Base-by-base conservation (phyloP, 2,113 vertebrate species). In the Dicentrarchus labrax region DNA sequence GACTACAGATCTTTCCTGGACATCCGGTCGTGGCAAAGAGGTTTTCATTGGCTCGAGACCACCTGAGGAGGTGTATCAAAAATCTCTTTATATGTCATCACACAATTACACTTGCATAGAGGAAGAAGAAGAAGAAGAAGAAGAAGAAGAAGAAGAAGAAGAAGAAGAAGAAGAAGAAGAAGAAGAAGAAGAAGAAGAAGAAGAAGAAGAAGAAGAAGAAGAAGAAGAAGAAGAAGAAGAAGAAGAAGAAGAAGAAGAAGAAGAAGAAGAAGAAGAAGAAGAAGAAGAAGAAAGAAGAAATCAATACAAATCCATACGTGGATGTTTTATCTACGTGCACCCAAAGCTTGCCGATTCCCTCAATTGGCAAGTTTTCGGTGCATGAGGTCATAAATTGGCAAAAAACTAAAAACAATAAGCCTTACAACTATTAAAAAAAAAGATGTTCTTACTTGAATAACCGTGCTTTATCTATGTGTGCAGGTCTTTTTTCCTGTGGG, bases 1-100 rank as follows among this genome's bases (percentile, higher is more conserved):
- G 98, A 89, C 95, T 98, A 45, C 76, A 91, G 90, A 97, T 96
- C 92, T 98, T 99, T 81, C 98, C 98, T n/a, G 97, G 97, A 94
- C 95, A 99, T 74, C 98, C 97, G 19, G 96, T 98, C 41, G 98
- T 99, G 84, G 97, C 97, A 86, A 99, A 99, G 22, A 99, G 91
- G 85, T 97, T 97, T 91, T 98, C 98, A 84, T 97, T 99, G 82
- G 96, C 96, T 76, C 84, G 95, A 38, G 97, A 99, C 98, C 98
- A 99, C 88, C 98, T 99, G 78, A 30, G 38, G 90, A 12, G 9
- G 30, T 43, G 6, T 30, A 30, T 30, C 12, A 12, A 6, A 54
- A 50, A 10, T 24, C 41, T 21, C 11, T 30, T 60, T 45, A 38
- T 53, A 70, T n/a, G 36, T 61, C 57, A 76, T 68, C 21, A 21